These are phyloP conservation scores for Uropsilus gracilis DNA, from an alignment of 2,113 vertebrate species.

Conservation along the genomic window DNA sequence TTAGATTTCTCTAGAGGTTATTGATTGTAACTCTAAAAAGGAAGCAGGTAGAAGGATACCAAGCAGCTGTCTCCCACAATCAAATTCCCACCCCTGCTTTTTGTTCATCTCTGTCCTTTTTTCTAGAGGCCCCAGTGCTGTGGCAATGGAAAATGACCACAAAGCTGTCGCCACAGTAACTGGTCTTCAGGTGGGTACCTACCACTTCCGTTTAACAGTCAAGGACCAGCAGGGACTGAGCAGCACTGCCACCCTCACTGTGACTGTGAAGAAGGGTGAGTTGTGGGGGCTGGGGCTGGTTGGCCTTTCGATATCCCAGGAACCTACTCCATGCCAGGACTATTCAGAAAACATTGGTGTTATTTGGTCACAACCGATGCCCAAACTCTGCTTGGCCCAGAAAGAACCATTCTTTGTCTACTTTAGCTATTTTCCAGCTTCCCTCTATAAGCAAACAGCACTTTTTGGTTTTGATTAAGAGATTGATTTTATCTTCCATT, in stretches of 20 bases:
- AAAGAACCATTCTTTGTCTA: not conserved
- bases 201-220: constrained; percentile 91
- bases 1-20: not conserved
- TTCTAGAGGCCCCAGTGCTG: constrained; percentile 88
- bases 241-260: constrained; percentile 84
- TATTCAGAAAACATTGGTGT: not conserved
- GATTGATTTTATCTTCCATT: not conserved
- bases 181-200: constrained; percentile 88
- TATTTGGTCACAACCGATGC: not conserved
- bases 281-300: not conserved
- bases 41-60: not conserved
- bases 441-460: not conserved
- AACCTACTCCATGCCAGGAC: not conserved
- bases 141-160: constrained; percentile 86
- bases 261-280: constrained; percentile 91
- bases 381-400: not conserved
- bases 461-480: not conserved
- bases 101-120: constrained; percentile 50
- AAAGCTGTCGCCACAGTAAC: constrained; percentile 87
- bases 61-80: rapidly evolving
- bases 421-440: rapidly evolving
- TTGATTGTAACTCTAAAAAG: not conserved
- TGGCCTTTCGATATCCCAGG: not conserved
- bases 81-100: not conserved
- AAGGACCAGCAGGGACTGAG: constrained; percentile 89